phyloP scores from a whole-genome alignment of 2,113 vertebrate species.

The Bubo blakistoni region DNA sequence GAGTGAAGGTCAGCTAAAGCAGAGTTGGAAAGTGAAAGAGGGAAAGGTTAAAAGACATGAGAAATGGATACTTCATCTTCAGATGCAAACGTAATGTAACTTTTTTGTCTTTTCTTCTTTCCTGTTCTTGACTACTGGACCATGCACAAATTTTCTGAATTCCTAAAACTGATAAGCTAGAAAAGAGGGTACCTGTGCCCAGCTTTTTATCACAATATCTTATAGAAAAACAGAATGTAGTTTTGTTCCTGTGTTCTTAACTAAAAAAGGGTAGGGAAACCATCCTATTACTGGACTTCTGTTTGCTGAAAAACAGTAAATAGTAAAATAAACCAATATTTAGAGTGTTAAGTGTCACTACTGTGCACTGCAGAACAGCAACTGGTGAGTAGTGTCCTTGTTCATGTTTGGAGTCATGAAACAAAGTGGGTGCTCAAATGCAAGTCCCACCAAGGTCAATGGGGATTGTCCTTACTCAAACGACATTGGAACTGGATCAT shows the following conservation, averaged over 20 bases:
- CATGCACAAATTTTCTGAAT: background rate
- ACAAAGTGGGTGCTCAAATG: background rate
- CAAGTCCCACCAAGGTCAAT: background rate
- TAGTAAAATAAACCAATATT: background rate
- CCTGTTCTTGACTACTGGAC: background rate
- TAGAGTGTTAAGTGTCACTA: background rate
- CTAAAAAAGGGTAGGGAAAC: background rate
- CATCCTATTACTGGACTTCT: background rate
- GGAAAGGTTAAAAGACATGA: background rate
- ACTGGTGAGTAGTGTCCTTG: fast-evolving
- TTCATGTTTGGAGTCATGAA: background rate
- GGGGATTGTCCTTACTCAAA: background rate
- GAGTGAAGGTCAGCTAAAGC: background rate
- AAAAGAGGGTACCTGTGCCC: background rate
- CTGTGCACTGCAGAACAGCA: background rate
- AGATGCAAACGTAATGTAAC: background rate
- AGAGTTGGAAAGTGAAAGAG: background rate
- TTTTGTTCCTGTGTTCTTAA: background rate
- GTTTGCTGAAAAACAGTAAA: background rate
- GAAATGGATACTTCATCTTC: background rate
- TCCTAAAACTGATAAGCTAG: background rate
- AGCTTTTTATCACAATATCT: background rate
- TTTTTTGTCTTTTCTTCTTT: background rate
- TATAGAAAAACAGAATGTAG: background rate
- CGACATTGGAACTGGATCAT: background rate